phyloP scores from a whole-genome alignment of 2,113 vertebrate species.

The Ginglymostoma cirratum region DNA sequence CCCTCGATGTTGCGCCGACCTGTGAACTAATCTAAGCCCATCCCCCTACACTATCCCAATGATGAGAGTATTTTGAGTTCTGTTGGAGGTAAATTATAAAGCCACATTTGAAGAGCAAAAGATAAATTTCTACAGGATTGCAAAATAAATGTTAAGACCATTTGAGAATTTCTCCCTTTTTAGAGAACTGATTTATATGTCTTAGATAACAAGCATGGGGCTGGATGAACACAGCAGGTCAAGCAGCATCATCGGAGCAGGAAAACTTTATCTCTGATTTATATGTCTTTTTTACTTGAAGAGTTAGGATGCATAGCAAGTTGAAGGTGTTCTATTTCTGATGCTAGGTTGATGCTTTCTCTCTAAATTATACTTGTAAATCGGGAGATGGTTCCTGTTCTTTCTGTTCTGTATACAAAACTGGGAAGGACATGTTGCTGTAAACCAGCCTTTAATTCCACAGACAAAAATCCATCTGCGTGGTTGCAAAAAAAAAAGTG shows the following conservation, averaged over 20 bases:
- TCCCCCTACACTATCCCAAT: no score
- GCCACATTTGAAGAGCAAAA: background rate
- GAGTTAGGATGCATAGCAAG: background rate
- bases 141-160: background rate
- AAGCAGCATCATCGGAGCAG: no score
- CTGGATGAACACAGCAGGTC: no score
- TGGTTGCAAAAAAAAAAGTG: background rate
- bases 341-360: background rate
- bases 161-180: background rate
- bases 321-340: background rate
- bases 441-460: background rate
- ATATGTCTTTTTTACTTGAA: background rate
- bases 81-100: background rate
- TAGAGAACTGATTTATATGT: background rate
- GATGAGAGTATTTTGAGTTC: background rate
- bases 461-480: background rate
- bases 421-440: background rate
- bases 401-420: background rate
- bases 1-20: no score
- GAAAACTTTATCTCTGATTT: no score
- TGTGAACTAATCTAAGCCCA: no score
- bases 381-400: background rate
- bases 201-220: no score
- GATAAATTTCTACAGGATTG: background rate
- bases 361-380: background rate